A percentile compares a stretch with the other conserved stretches of the same genome.
These are phyloP conservation scores for Theristicus caerulescens DNA, from an alignment of 2,113 vertebrate species.

Conservation along the genomic window DNA sequence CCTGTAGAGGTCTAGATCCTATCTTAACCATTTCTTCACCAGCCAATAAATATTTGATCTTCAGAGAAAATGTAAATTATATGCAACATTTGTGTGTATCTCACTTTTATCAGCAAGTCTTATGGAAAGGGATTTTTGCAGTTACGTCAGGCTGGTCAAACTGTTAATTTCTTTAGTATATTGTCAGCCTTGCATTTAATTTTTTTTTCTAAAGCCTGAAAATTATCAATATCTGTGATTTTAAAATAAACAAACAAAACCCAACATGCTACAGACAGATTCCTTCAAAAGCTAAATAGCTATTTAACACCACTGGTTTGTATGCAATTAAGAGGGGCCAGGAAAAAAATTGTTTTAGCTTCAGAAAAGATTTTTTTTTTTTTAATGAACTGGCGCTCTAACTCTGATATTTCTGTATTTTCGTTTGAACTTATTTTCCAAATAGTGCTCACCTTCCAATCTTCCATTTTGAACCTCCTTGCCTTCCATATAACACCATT, in stretches of 20 bases:
- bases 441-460: not conserved
- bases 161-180: not conserved
- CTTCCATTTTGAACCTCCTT: not conserved
- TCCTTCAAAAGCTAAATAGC: not conserved
- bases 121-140: too few species aligned
- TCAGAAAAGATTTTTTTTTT: not conserved
- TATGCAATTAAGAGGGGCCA: not conserved
- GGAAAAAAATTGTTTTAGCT: not conserved
- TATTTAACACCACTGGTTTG: not conserved
- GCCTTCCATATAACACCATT: not conserved
- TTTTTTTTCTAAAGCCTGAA: not conserved
- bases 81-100: not conserved
- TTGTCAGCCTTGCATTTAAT: not conserved
- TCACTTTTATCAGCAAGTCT: not conserved
- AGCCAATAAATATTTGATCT: not conserved
- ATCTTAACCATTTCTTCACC: not conserved
- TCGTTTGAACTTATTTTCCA: not conserved
- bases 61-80: not conserved
- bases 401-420: not conserved
- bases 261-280: not conserved
- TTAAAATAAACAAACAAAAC: not conserved
- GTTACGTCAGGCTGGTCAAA: not conserved
- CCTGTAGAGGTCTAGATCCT: constrained; percentile 25
- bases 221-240: not conserved
- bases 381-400: not conserved